A percentile compares a stretch with the other conserved stretches of the same genome.
Evolutionary conservation across 1,140 invertebrate species (phyloP).

Genomic region (Plodia interpunctella): DNA sequence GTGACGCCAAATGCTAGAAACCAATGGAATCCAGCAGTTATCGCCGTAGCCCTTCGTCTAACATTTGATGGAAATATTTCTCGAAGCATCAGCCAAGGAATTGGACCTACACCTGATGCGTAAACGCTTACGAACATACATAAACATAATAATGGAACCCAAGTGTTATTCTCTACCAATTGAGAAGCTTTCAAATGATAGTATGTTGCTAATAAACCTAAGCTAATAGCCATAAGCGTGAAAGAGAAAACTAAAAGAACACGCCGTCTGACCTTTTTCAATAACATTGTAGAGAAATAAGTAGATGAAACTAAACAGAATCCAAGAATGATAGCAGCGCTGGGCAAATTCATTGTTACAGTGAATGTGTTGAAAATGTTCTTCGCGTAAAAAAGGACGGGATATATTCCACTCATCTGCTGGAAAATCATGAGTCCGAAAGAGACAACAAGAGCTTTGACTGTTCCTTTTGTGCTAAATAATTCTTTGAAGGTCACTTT

Average conservation of each 20-base stretch:
- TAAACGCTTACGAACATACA: constrained; percentile 67
- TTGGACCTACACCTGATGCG: constrained; percentile 77
- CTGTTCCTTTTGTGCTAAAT: constrained; percentile 66
- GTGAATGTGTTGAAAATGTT: constrained; percentile 81
- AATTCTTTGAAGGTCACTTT: constrained; percentile 68
- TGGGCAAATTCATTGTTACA: constrained; percentile 65
- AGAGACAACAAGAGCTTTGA: constrained; percentile 75
- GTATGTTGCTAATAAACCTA: constrained; percentile 79
- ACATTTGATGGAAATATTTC: constrained; percentile 82
- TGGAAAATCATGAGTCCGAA: constrained; percentile 88
- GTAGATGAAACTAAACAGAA: constrained; percentile 84
- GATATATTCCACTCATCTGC: constrained; percentile 88
- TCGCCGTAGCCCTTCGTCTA: constrained; percentile 80
- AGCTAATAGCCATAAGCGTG: constrained; percentile 78
- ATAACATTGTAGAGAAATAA: constrained; percentile 81
- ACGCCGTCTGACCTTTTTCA: constrained; percentile 85
- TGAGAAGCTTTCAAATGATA: constrained; percentile 77
- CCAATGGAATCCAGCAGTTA: constrained; percentile 84
- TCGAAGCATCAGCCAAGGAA: constrained; percentile 83
- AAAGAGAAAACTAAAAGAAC: constrained; percentile 83
- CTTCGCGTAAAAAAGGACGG: constrained; percentile 86
- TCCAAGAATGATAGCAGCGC: constrained; percentile 82
- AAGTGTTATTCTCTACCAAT: constrained; percentile 37
- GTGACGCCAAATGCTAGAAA: constrained; percentile 83
- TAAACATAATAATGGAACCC: constrained; percentile 63